Conservation (phyloP, 2,888 invertebrate species). For the Hydraecia micacea region DNA sequence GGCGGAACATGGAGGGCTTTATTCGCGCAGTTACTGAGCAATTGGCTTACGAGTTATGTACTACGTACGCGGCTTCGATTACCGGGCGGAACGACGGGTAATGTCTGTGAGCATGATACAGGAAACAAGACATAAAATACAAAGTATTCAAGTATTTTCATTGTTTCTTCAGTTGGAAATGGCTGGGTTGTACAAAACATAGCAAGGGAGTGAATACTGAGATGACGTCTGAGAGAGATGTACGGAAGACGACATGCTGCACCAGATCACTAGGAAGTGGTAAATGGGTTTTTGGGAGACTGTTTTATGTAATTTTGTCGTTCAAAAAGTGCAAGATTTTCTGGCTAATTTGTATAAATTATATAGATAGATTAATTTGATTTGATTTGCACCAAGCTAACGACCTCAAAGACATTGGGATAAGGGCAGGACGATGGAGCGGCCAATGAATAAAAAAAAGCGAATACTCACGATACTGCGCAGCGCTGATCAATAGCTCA, state of each 20-base stretch:
- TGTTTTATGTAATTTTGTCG: not conserved
- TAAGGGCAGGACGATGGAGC: not conserved
- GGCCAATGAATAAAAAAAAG: not conserved
- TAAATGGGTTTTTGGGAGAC: not conserved
- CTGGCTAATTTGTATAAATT: not conserved
- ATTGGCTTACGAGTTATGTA: constrained; percentile 15
- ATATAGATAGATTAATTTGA: not conserved
- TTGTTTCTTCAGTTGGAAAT: constrained; percentile 16
- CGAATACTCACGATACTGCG: constrained; percentile 82
- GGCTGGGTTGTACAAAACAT: not conserved
- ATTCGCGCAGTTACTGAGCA: constrained; percentile 45
- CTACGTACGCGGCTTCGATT: constrained; percentile 25
- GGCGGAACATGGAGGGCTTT: constrained; percentile 37
- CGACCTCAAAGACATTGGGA: not conserved
- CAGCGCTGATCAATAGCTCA: constrained; percentile 82
- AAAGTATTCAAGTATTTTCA: constrained; percentile 14
- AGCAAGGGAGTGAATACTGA: not conserved
- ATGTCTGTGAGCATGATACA: constrained; percentile 23
- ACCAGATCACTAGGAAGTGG: too few relatives aligned
- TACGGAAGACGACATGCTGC: not conserved
- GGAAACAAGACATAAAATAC: constrained; percentile 35
- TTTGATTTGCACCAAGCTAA: not conserved
- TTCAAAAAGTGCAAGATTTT: not conserved
- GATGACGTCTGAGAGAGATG: not conserved
- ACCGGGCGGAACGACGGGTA: constrained; percentile 27